Evolutionary conservation across 2,797 vertebrate species (phyloP), one percentile per base, ranked within the genome.

Genomic region (Micrastur ruficollis): DNA sequence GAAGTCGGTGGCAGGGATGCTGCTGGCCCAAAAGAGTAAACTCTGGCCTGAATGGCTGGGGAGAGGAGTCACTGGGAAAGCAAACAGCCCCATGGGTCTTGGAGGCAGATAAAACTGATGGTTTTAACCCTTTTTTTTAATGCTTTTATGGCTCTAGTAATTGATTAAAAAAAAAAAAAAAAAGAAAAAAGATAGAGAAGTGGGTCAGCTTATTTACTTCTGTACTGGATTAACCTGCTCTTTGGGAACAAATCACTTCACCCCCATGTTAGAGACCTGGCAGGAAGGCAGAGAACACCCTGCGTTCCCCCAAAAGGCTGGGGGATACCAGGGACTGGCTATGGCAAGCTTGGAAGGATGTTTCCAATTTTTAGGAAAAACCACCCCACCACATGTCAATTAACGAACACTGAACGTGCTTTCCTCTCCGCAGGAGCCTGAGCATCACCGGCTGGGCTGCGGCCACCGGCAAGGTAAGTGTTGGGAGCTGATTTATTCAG

Each of bases 231-330:
- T 38, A 14, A 22, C 27, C 32, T 21, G 56, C 32, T 38, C 18
- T 27, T 5, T 2, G 7, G n/a, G 17, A 46, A 8, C 17, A 38
- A 36, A 31, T 7, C 17, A 1, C 17, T 40, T 15, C 5, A 6
- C 76, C n/a, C 21, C 11, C 1, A 1, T 1, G 2, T 47, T 26
- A 5, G 11, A 27, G 0, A 1, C 26, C 44, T 14, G n/a, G 34
- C 18, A 7, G 42, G 65, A 46, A 34, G 36, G 55, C 36, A 12
- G 36, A 25, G 19, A 42, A 15, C 36, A 3, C 36, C 47, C 44
- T 9, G 11, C 1, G 3, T 11, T 13, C 20, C 63, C 34, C 42
- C 22, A 1, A 14, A 38, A 11, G 14, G 29, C 34, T 11, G 42
- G 49, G 29, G 9, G n/a, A 20, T 32, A 17, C 17, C 21, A 2